Conservation (phyloP, 2,113 vertebrate genomes). For the Bubalus kerabau region DNA sequence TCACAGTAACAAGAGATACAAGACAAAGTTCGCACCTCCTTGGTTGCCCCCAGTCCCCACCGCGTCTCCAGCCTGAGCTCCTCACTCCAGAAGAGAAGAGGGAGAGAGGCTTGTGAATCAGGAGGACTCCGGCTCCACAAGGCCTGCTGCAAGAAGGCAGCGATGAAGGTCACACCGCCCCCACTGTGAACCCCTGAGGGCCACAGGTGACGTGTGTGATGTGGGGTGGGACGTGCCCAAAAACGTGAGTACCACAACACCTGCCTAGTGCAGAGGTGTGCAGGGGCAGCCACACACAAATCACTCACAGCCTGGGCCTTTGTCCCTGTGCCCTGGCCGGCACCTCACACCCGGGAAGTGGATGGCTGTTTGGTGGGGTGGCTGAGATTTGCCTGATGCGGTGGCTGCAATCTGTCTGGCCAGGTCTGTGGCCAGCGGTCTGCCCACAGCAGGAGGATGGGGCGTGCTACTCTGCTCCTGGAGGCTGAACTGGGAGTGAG, state of each 20-base stretch:
- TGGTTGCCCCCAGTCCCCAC: neutral
- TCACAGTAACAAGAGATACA: neutral
- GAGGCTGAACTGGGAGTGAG: neutral
- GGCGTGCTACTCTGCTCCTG: neutral
- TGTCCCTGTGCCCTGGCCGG: neutral
- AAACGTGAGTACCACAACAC: fast-evolving
- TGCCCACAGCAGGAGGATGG: fast-evolving
- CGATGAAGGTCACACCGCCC: neutral
- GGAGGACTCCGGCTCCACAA: neutral
- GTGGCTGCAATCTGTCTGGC: neutral
- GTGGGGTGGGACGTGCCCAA: neutral
- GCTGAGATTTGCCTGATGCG: no score
- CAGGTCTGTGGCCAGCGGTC: neutral
- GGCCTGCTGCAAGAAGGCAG: neutral
- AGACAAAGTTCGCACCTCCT: neutral
- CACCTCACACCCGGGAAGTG: neutral
- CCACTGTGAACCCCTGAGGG: neutral
- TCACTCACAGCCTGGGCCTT: neutral
- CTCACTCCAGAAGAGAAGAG: neutral
- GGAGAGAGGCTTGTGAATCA: neutral
- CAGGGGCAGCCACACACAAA: neutral
- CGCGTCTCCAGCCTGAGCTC: neutral
- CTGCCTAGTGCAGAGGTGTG: neutral
- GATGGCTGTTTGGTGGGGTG: neutral
- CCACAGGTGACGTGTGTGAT: neutral